A percentile compares a stretch with the other conserved stretches of the same genome.
phyloP scores from a whole-genome alignment of 2,797 vertebrate species.

The Arctocebus calabarensis region DNA sequence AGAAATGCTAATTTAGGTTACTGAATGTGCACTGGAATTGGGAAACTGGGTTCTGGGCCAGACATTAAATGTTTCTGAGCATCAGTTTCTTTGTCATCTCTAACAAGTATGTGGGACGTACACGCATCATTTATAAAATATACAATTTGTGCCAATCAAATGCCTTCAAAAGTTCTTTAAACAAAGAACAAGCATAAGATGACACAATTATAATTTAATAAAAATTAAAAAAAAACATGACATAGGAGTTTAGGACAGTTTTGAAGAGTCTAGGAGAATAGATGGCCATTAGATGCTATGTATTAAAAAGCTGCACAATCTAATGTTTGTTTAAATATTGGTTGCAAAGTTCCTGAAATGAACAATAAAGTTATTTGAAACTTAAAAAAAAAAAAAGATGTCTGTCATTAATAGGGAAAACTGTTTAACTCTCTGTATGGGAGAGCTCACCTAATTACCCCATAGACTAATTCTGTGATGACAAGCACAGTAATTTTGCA shows the following conservation, averaged over 20 bases:
- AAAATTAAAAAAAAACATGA: not conserved
- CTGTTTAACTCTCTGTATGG: not conserved
- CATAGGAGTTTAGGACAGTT: not conserved
- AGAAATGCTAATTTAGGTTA: conserved; percentile 11
- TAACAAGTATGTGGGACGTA: not conserved
- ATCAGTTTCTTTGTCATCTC: conserved; percentile 23
- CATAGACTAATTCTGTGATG: conserved; percentile 7
- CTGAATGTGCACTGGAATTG: not conserved
- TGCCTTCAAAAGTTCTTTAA: conserved; percentile 13
- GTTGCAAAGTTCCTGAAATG: conserved; percentile 27
- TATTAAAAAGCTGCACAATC: not conserved
- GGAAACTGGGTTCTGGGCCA: not conserved
- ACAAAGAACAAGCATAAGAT: not conserved
- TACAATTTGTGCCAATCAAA: not conserved
- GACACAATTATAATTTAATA: too few species aligned
- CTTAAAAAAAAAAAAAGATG: too few species aligned
- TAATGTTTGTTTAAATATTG: not conserved
- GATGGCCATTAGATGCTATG: not conserved
- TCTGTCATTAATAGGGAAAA: conserved; percentile 21
- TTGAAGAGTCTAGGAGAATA: not conserved
- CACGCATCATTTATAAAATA: not conserved
- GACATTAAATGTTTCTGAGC: not conserved
- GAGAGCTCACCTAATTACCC: not conserved
- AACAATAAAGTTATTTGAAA: not conserved
- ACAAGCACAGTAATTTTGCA: not conserved